Conservation (phyloP, 2,797 vertebrate genomes). For the Astyanax mexicanus region DNA sequence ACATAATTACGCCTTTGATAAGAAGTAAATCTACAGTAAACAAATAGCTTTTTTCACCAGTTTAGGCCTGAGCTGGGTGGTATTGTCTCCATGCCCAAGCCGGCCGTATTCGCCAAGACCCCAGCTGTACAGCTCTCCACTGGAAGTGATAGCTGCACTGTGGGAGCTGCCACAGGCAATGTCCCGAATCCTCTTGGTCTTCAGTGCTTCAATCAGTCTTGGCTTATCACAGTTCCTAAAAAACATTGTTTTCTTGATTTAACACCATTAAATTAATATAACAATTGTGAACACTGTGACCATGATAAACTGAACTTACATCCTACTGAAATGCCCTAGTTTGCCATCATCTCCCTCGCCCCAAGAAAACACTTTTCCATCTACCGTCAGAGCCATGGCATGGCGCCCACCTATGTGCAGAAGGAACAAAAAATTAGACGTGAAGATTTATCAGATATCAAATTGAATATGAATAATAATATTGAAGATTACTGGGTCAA, state of each 20-base stretch:
- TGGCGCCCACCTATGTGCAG: constrained; percentile 92
- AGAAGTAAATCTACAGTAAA: no score
- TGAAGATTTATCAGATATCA: no score
- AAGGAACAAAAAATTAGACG: no score
- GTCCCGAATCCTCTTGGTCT: constrained; percentile 96
- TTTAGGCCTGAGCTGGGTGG: constrained; percentile 96
- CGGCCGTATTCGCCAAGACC: constrained; percentile 98
- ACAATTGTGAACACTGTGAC: no score
- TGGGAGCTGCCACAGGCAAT: constrained; percentile 98
- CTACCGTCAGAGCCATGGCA: constrained; percentile 95
- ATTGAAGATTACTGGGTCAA: no score
- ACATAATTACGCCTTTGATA: no score
- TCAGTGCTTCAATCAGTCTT: constrained; percentile 94
- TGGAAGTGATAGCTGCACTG: constrained; percentile 96
- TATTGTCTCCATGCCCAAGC: constrained; percentile 96
- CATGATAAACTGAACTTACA: constrained; percentile 81
- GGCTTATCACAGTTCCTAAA: constrained; percentile 98
- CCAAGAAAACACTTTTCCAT: constrained; percentile 98
- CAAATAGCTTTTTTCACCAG: no score
- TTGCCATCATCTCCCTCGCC: constrained; percentile 98
- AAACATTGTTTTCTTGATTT: neutral
- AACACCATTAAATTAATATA: neutral
- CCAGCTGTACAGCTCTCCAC: constrained; percentile 97
- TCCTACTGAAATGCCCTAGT: constrained; percentile 97
- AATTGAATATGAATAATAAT: no score